These are phyloP conservation scores for Chironomus striatipennis DNA, from an alignment of 1,140 invertebrate genomes.

Conservation along the genomic window DNA sequence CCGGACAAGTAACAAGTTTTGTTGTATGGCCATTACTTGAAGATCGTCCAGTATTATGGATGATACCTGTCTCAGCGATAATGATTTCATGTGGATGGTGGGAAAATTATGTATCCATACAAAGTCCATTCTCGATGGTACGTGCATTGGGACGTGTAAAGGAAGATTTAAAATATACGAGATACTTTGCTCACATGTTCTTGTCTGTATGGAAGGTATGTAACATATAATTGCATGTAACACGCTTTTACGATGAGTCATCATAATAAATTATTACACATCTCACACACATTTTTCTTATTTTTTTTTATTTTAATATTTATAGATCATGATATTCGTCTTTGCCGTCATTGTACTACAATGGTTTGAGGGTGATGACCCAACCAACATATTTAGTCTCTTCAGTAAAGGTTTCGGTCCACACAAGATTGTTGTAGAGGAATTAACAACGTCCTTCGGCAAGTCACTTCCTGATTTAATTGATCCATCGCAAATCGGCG, in stretches of 20 bases:
- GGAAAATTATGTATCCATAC: conserved; percentile 89
- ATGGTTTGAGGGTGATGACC: conserved; percentile 63
- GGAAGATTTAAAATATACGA: conserved; percentile 64
- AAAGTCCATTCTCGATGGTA: conserved; percentile 71
- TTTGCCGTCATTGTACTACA: conserved; percentile 62
- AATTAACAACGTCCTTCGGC: conserved; percentile 48
- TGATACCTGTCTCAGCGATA: conserved; percentile 73
- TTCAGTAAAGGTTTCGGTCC: conserved; percentile 65
- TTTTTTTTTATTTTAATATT: no score
- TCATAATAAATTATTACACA: neutral
- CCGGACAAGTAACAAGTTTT: conserved; percentile 79
- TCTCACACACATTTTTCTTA: no score
- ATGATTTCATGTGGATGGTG: conserved; percentile 90
- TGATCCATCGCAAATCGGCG: conserved; percentile 58
- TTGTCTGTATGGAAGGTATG: conserved; percentile 75
- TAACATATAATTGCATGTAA: neutral
- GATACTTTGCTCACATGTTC: conserved; percentile 84
- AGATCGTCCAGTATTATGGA: conserved; percentile 61
- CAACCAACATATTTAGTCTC: conserved; percentile 67
- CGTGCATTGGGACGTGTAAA: conserved; percentile 72
- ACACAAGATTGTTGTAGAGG: conserved; percentile 69
- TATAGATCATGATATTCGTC: conserved; percentile 58
- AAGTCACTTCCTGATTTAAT: conserved; percentile 59
- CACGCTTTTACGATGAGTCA: neutral
- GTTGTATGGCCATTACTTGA: conserved; percentile 80